Evolutionary conservation across 2,888 invertebrate genomes (phyloP), one percentile per base, ranked within the genome.

Genomic region (Xylocampa areola): DNA sequence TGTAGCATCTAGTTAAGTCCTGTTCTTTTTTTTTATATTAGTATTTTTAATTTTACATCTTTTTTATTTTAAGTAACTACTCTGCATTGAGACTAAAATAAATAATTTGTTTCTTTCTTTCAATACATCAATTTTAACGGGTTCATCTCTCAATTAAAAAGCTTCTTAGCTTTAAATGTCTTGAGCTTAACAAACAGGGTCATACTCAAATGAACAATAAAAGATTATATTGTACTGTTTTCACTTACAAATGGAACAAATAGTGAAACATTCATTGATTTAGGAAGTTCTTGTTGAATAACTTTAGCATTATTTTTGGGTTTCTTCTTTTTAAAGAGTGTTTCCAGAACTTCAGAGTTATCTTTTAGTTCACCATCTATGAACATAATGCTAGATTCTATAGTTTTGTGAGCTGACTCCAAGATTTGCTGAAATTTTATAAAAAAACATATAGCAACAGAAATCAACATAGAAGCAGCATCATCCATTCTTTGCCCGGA

Each of bases 321-420:
- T 79, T 95, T 96, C 80, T 95, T 95, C 83, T 94, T 95, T 77
- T 96, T 96, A 5, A 94, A 92, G 30, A 96, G 87, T 11, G 92
- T 92, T 79, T 97, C 97, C 59, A 97, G 85, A 2, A 93, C 87
- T 53, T 96, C 95, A 45, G 95, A 94, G 2, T 94, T 89, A 59
- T 96, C 95, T 79, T 96, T 95, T 2, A 96, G 82, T 80, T 96
- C 95, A 41, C 96, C 97, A 83, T 97, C 96, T 74, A 97, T 95
- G 54, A 97, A 95, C 84, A 97, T 95, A 29, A 97, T 92, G 61
- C 97, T 95, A 50, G 94, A 92, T 69, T 95, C 92, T 55, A 96
- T 94, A 36, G 94, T 94, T 73, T 94, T 91, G 61, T 95, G 92
- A 27, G 96, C 94, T 1, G 92, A 91, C 72, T 94, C 94, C 69